phyloP scores from a whole-genome alignment of 2,113 vertebrate genomes.

The Tetrao urogallus region DNA sequence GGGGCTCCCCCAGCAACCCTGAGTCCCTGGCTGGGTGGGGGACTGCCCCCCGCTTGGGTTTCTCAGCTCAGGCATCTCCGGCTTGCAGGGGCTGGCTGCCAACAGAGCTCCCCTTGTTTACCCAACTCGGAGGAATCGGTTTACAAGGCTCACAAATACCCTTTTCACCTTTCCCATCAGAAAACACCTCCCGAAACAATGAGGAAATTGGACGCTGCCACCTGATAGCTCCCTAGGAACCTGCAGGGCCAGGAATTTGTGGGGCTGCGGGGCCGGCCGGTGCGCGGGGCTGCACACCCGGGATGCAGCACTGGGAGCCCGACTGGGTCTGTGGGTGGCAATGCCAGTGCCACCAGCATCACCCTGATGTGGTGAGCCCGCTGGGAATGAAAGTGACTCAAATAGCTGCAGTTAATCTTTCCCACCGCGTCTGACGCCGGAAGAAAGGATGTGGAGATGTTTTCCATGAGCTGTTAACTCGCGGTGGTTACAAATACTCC shows the following conservation, averaged over 20 bases:
- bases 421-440: background rate
- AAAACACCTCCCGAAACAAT: conserved; percentile 79
- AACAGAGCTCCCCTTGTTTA: conserved; percentile 79
- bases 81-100: conserved; percentile 35
- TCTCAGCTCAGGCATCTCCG: background rate
- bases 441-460: background rate
- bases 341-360: background rate
- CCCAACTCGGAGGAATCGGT: conserved; percentile 74
- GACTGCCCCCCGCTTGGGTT: conserved; percentile 31
- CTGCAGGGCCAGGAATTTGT: conserved; percentile 29
- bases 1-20: background rate
- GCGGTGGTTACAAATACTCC: background rate
- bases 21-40: background rate
- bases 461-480: background rate
- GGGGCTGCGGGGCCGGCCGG: background rate
- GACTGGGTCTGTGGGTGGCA: background rate
- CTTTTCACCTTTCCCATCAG: conserved; percentile 82
- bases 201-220: conserved; percentile 75
- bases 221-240: conserved; percentile 75
- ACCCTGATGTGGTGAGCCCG: background rate
- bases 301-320: background rate
- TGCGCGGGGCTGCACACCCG: background rate
- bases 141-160: conserved; percentile 79
- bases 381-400: background rate
- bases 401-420: background rate